phyloP scores from a whole-genome alignment of 1,140 invertebrate species.

The Halictus rubicundus region DNA sequence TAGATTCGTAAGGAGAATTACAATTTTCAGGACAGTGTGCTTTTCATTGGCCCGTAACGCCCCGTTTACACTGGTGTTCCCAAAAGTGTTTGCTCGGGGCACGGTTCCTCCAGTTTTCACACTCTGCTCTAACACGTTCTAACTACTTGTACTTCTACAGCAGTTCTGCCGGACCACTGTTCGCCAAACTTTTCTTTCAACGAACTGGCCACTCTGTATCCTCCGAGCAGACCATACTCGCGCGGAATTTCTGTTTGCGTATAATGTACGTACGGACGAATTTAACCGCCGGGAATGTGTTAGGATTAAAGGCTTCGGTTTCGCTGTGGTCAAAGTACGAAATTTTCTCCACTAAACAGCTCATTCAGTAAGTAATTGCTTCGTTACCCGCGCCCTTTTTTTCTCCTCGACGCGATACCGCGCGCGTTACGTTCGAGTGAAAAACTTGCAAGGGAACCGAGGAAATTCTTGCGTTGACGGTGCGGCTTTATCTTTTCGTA shows the following conservation, averaged over 20 bases:
- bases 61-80: conserved; percentile 44
- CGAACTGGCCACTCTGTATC: conserved; percentile 25
- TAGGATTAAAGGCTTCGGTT: conserved; percentile 17
- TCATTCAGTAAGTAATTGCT: conserved; percentile 2
- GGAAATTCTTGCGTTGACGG: neutral
- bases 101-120: conserved; percentile 57
- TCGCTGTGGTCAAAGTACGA: neutral
- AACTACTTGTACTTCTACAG: conserved; percentile 43
- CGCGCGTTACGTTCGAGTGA: neutral
- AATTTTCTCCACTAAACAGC: conserved; percentile 5
- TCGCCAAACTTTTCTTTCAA: conserved; percentile 61
- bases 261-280: conserved; percentile 15
- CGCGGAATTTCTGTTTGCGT: conserved; percentile 14
- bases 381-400: neutral
- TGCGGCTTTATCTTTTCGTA: neutral
- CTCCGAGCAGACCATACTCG: conserved; percentile 11
- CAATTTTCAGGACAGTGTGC: conserved; percentile 13
- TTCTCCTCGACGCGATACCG: no score
- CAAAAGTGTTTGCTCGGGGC: conserved; percentile 55
- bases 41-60: conserved; percentile 26
- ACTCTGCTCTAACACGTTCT: conserved; percentile 37
- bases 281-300: conserved; percentile 17
- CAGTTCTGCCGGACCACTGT: conserved; percentile 42
- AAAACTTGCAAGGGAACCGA: neutral
- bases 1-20: conserved; percentile 11